A percentile compares a stretch with the other conserved stretches of the same genome.
These are phyloP conservation scores for Sarcophilus harrisii DNA, from an alignment of 2,797 vertebrate species.

Conservation along the genomic window DNA sequence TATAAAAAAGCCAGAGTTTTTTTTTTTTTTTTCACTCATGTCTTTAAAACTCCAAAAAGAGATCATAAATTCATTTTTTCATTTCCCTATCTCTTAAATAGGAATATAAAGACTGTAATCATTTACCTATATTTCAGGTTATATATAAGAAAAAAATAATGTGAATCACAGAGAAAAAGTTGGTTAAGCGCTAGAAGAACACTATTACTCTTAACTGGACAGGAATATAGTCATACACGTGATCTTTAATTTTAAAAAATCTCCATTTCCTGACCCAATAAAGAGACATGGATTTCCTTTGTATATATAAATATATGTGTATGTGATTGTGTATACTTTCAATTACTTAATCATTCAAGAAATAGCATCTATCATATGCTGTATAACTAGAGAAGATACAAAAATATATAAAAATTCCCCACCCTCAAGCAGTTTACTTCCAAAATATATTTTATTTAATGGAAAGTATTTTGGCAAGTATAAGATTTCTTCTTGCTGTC, in stretches of 20 bases:
- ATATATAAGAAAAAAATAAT: neutral
- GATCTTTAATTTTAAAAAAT: slow-evolving; percentile 5
- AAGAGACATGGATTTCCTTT: neutral
- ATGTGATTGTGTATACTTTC: neutral
- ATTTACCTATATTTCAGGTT: slow-evolving; percentile 41
- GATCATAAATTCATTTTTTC: slow-evolving; percentile 31
- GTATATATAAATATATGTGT: slow-evolving; percentile 1
- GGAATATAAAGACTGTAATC: neutral
- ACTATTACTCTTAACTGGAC: slow-evolving; percentile 24
- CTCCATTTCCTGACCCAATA: slow-evolving; percentile 16
- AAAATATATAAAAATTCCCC: neutral
- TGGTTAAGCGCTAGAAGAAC: slow-evolving; percentile 30
- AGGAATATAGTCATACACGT: slow-evolving; percentile 17
- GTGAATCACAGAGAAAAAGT: slow-evolving; percentile 8
- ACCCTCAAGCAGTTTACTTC: neutral
- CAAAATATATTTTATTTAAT: slow-evolving; percentile 48
- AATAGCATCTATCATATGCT: neutral
- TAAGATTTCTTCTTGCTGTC: slow-evolving; percentile 30
- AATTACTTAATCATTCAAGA: neutral
- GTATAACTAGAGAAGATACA: neutral
- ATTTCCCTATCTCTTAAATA: slow-evolving; percentile 26
- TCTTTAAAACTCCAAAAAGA: slow-evolving; percentile 1
- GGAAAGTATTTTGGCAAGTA: slow-evolving; percentile 10
- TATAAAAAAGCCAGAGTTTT: slow-evolving; percentile 13
- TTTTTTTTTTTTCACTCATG: neutral